Evolutionary conservation across 2,797 vertebrate species (phyloP), one percentile per base, ranked within the genome.

Genomic region (Mastacembelus armatus): DNA sequence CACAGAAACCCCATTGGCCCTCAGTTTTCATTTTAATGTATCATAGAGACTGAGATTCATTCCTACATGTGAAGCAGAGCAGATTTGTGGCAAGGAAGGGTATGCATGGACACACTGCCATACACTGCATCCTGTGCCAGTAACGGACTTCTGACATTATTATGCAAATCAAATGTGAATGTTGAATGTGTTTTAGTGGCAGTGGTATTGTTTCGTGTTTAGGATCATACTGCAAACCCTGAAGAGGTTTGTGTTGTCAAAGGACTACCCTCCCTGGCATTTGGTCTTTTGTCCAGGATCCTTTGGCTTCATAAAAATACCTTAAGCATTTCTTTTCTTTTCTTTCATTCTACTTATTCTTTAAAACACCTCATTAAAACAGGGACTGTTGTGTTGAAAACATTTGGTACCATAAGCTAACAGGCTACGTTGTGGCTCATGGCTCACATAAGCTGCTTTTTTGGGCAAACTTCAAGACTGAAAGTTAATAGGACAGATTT

Each of bases 91-190:
- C 88, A 80, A 85, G 84, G 80, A 85, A 80, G 80, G 72, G 86
- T 83, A 85, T 78, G 79, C 88, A 87, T 84, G 85, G 79, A 88
- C 83, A 87, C 80, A 87, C 86, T 88, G 89, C 90, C 90, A 86
- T 85, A 85, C 81, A 85, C 83, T 85, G 86, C 88, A 83, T 87
- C 83, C 83, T 88, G 89, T 87, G 88, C 84, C 89, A 88, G 76
- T 82, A 83, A 82, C 84, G 79, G 80, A 91, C 85, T 83, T 79
- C 82, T 89, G 88, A 87, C 75, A 79, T 91, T 86, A 92, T 92
- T 94, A 94, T 94, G 93, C 93, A 94, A 94, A 80, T 75, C 87
- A 81, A 83, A 91, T 91, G 89, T 89, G 88, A 90, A 91, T 85
- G 87, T 88, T 83, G 77, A 87, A 68, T 78, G 57, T 89, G 63